Base-by-base conservation (phyloP, 2,797 vertebrate species). In the Ateles fusciceps region DNA sequence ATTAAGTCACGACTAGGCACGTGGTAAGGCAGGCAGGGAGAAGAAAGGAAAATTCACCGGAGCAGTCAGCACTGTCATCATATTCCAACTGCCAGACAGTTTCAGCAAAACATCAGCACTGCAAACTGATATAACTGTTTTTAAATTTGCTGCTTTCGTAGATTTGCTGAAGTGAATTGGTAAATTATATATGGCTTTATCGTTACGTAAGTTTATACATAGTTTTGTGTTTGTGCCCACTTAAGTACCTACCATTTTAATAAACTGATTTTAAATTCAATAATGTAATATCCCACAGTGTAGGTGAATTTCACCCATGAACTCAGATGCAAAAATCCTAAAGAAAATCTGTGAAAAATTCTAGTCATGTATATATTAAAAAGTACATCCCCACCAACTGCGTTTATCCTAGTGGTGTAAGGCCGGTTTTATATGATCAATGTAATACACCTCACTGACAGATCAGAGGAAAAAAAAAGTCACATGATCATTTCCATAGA, bases 51-150 rank as follows among this genome's bases (percentile, higher is more conserved):
- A 12, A 1, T 14, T 48, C 0, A 1, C 0, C 0, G 36, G 52
- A 1, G 4, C 2, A 11, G 55, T 7, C 2, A 7, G 22, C 1
- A 5, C 26, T 12, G 0, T 2, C 1, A 4, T 2, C 9, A 1
- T 4, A 12, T 4, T 14, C 22, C 59, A 33, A 0, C 7, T 0
- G 7, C 30, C 12, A 9, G 2, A 7, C 1, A 2, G 33, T 68
- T 61, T 33, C 22, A 17, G 22, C 14, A 30, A 10, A 61, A 1
- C 71, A 22, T 8, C 46, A 5, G 39, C 13, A 22, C 33, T 1
- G 0, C 8, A 48, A 61, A 26, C 4, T 9, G 33, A 33, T 2
- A 2, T 0, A 2, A 19, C 0, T 48, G 89, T 2, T 46, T 48
- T 72, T 21, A 28, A 4, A 9, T n/a, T 0, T 22, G 13, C 15